Evolutionary conservation across 2,888 invertebrate species (phyloP).

Genomic region (Macrophya annulata): DNA sequence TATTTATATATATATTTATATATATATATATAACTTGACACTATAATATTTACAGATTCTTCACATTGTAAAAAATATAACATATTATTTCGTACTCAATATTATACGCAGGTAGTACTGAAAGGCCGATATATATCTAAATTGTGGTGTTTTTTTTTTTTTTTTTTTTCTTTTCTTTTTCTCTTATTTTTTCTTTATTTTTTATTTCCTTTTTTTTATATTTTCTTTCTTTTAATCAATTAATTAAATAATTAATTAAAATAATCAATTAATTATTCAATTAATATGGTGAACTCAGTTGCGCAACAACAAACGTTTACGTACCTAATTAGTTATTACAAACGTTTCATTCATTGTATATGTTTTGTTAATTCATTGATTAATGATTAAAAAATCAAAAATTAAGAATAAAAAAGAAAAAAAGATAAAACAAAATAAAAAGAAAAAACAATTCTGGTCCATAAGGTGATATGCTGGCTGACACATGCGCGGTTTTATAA

Average conservation of each 20-base stretch:
- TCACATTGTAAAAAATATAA: constrained; percentile 79
- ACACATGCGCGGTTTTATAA: constrained; percentile 61
- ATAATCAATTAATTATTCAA: constrained; percentile 18
- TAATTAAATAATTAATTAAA: not conserved
- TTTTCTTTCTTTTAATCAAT: constrained; percentile 4
- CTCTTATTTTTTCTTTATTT: constrained; percentile 42
- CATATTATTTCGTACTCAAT: constrained; percentile 77
- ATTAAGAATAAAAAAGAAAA: constrained; percentile 19
- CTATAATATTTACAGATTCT: constrained; percentile 78
- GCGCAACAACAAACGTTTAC: constrained; percentile 60
- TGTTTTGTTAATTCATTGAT: constrained; percentile 53
- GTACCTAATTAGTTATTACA: constrained; percentile 62
- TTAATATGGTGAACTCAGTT: constrained; percentile 14
- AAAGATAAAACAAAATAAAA: constrained; percentile 53
- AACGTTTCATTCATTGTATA: constrained; percentile 47
- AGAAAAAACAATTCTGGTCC: constrained; percentile 66
- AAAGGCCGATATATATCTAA: constrained; percentile 78
- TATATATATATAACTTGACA: constrained; percentile 74
- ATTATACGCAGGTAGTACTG: constrained; percentile 79
- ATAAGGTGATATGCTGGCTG: constrained; percentile 72
- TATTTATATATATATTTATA: constrained; percentile 65
- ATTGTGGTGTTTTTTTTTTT: constrained; percentile 73
- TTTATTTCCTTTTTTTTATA: not conserved
- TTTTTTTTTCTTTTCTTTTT: constrained; percentile 53
- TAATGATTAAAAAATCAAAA: constrained; percentile 48